Conservation (phyloP, 2,113 vertebrate genomes). For the Tachysurus fulvidraco region DNA sequence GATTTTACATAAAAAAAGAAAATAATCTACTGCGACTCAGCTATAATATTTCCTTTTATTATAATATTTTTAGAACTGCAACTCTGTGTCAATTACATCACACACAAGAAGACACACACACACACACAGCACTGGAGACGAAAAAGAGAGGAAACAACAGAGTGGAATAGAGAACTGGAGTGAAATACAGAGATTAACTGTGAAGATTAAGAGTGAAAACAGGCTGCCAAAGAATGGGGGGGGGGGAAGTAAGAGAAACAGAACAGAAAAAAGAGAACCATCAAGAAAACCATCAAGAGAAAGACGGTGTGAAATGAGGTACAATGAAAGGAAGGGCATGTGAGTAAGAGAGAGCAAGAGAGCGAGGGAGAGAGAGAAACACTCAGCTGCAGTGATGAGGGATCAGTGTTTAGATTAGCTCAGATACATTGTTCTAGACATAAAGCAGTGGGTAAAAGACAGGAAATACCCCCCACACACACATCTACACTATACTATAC, state of each 20-base stretch:
- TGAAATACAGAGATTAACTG: neutral
- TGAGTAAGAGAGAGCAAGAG: neutral
- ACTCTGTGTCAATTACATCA: no score
- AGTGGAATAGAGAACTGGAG: neutral
- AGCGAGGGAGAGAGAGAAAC: slow-evolving; percentile 25
- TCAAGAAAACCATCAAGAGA: neutral
- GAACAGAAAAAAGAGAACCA: neutral
- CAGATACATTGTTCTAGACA: slow-evolving; percentile 32
- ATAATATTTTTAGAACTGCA: no score
- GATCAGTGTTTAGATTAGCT: slow-evolving; percentile 22
- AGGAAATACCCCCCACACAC: neutral
- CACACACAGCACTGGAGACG: no score
- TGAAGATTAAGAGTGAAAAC: no score
- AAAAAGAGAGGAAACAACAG: neutral
- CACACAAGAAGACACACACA: no score
- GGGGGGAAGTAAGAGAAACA: neutral
- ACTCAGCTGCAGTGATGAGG: slow-evolving; percentile 18
- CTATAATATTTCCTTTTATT: no score
- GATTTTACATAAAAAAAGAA: neutral
- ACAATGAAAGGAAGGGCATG: neutral
- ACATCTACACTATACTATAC: no score
- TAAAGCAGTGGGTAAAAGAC: neutral
- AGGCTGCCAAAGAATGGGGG: neutral
- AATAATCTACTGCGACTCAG: neutral
- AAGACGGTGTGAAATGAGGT: neutral